Conservation (phyloP, 2,113 vertebrate genomes). For the Pionites leucogaster region DNA sequence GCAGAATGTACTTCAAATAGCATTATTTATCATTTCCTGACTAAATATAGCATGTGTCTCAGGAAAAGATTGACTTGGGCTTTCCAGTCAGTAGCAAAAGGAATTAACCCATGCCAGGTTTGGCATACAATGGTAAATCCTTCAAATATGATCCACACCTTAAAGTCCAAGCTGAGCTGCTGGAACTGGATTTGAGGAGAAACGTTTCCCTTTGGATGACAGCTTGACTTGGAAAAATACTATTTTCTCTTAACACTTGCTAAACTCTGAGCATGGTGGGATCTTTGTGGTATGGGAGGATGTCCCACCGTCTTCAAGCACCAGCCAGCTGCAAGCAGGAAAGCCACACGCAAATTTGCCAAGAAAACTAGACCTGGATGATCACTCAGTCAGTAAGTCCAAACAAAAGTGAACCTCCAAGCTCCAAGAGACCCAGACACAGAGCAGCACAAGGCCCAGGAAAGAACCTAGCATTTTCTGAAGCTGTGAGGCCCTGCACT, state of each 20-base stretch:
- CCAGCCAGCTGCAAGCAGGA: neutral
- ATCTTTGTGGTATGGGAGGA: neutral
- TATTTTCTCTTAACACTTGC: neutral
- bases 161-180: neutral
- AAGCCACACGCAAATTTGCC: neutral
- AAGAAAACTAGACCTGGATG: neutral
- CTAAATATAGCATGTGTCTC: slow-evolving; percentile 56
- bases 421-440: neutral
- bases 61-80: slow-evolving; percentile 56
- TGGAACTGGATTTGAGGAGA: neutral
- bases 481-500: neutral
- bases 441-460: neutral
- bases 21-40: slow-evolving; percentile 66
- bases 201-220: neutral
- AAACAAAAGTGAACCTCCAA: neutral
- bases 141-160: neutral
- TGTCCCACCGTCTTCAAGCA: neutral
- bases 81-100: slow-evolving; percentile 12
- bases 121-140: slow-evolving; percentile 14
- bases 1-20: slow-evolving; percentile 43
- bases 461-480: neutral
- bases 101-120: slow-evolving; percentile 56
- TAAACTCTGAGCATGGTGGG: neutral
- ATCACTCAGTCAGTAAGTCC: neutral
- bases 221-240: neutral